These are phyloP conservation scores for Agapostemon virescens DNA, from an alignment of 2,888 invertebrate genomes.

Conservation along the genomic window DNA sequence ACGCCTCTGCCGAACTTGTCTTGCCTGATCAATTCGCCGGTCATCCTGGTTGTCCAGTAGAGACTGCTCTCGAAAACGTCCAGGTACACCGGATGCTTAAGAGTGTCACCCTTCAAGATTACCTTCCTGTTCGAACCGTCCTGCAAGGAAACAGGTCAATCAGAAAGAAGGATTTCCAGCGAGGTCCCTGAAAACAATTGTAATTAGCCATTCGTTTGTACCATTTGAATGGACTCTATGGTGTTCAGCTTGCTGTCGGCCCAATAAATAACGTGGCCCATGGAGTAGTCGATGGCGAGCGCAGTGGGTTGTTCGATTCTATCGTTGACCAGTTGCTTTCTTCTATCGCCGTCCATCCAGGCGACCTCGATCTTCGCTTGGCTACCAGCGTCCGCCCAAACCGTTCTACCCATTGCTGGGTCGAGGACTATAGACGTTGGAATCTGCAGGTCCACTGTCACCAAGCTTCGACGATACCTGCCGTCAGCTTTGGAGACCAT, in stretches of 20 bases:
- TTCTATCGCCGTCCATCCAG: conserved; percentile 98
- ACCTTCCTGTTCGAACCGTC: conserved; percentile 90
- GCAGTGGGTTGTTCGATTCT: conserved; percentile 93
- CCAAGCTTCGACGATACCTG: conserved; percentile 90
- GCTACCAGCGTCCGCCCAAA: conserved; percentile 96
- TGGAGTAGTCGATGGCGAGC: conserved; percentile 93
- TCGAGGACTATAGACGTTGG: conserved; percentile 95
- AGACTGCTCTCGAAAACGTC: conserved; percentile 96
- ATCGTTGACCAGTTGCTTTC: conserved; percentile 90
- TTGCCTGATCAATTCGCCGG: conserved; percentile 92
- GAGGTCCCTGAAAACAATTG: background rate
- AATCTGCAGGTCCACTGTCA: conserved; percentile 89
- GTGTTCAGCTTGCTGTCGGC: conserved; percentile 95
- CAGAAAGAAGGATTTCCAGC: background rate
- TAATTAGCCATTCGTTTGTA: background rate
- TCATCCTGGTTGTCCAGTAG: conserved; percentile 95
- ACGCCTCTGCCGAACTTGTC: conserved; percentile 99
- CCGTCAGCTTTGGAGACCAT: conserved; percentile 95
- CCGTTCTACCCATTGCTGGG: conserved; percentile 91
- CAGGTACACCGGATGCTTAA: conserved; percentile 82
- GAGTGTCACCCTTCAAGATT: conserved; percentile 86
- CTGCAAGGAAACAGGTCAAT: conserved; percentile 77
- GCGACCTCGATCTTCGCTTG: conserved; percentile 95
- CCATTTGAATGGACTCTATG: conserved; percentile 94
- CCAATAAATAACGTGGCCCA: conserved; percentile 96